Evolutionary conservation across 2,797 vertebrate genomes (phyloP), one percentile per base, ranked within the genome.

Genomic region (Myotis daubentonii): DNA sequence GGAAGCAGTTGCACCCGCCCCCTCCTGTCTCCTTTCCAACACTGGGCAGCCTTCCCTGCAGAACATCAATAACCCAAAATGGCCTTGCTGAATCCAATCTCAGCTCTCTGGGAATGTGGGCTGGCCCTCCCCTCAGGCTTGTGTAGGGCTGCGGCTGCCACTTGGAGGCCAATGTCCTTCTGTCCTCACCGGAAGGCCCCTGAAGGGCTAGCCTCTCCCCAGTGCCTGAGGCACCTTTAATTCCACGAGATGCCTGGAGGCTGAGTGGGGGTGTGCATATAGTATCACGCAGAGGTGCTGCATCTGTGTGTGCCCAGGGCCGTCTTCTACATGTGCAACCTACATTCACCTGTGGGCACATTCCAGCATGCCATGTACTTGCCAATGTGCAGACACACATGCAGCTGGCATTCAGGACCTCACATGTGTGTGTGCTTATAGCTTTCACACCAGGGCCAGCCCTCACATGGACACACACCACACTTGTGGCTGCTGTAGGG

Each of bases 11-110:
- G 3, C 0, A 1, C 49, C 44, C 0, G 0, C 65, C 88, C 23
- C 62, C 70, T 78, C 30, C 76, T 72, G 25, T 74, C 86, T 87
- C 78, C 55, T 92, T 85, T 62, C 70, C 74, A 90, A 79, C 41
- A 88, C 82, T 6, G 30, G 74, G 79, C 82, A 78, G 78, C 23
- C 44, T 92, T 85, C 75, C 75, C 96, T 9, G 76, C 76, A 91
- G 76, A 76, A 65, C 75, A 80, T 75, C 81, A 76, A 17, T 91
- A 93, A 94, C 71, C 62, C 36, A 16, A 72, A 87, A 91, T 11
- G 70, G 94, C 55, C 84, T 74, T 55, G 53, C 82, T 66, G 78
- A 83, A 83, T 53, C 84, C 74, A 87, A 41, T 60, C 74, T 15
- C n/a, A n/a, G 82, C 7, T 89, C 71, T 65, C 82, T 25, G 28